Percentiles rank a stretch among this genome's conserved stretches.
Conservation (phyloP, 2,113 vertebrate genomes). For the Naja naja region DNA sequence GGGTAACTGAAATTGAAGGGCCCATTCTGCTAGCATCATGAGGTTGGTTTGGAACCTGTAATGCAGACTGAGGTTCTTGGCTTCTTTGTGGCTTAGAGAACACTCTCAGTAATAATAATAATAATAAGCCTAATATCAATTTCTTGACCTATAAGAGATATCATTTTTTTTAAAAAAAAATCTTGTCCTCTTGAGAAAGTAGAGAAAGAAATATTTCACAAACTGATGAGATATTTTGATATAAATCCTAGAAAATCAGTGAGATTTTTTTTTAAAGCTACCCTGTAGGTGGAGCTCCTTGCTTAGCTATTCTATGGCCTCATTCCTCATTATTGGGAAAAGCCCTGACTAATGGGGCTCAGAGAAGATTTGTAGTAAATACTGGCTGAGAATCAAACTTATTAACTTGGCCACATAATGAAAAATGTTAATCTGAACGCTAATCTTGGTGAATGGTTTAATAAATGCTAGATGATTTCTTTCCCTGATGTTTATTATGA, state of each 20-base stretch:
- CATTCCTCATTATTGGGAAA: not conserved
- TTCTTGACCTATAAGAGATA: not conserved
- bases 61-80: not conserved
- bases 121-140: not conserved
- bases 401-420: not conserved
- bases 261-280: not conserved
- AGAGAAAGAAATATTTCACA: not conserved
- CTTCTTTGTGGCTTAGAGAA: not conserved
- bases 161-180: not conserved
- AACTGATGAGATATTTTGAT: not conserved
- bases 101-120: not conserved
- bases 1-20: not conserved
- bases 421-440: slow-evolving; percentile 18
- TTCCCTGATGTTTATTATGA: not conserved
- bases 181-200: not conserved
- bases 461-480: not conserved
- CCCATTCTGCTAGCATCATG: not conserved
- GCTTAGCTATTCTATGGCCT: slow-evolving; percentile 20
- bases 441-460: not conserved
- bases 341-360: not conserved
- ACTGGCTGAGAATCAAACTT: not conserved
- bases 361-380: not conserved
- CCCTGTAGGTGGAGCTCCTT: slow-evolving; percentile 69
- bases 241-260: not conserved
- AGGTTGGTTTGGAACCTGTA: not conserved